These are phyloP conservation scores for Ellobium chinense DNA, from an alignment of 2,888 invertebrate species.

Conservation along the genomic window DNA sequence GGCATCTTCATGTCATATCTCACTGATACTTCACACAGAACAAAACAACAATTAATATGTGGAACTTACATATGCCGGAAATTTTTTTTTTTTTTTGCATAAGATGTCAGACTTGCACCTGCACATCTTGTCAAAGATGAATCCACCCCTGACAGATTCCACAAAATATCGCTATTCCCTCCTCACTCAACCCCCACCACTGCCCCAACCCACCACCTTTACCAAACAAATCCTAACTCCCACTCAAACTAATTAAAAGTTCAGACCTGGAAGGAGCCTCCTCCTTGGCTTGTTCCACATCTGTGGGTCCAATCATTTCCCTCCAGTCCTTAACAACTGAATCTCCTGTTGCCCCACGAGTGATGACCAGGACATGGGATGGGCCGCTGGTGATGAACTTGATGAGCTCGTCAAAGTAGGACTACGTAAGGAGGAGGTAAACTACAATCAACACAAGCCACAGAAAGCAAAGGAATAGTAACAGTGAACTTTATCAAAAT, in stretches of 20 bases:
- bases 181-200: neutral
- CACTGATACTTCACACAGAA: no score
- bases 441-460: no score
- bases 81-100: no score
- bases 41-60: no score
- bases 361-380: constrained; percentile 75
- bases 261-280: constrained; percentile 75
- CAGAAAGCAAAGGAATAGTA: no score
- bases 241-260: neutral
- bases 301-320: constrained; percentile 76
- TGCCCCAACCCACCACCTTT: neutral
- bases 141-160: no score
- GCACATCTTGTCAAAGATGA: no score
- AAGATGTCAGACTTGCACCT: no score
- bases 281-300: constrained; percentile 77
- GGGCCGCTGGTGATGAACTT: constrained; percentile 77
- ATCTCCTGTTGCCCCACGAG: constrained; percentile 73
- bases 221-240: neutral
- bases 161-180: neutral
- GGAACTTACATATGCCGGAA: no score
- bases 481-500: no score
- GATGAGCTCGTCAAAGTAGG: constrained; percentile 76
- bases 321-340: constrained; percentile 76
- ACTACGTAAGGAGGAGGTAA: constrained; percentile 59
- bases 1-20: no score